Evolutionary conservation across 1,140 invertebrate genomes (phyloP).

Genomic region (Drosophila albomicans): DNA sequence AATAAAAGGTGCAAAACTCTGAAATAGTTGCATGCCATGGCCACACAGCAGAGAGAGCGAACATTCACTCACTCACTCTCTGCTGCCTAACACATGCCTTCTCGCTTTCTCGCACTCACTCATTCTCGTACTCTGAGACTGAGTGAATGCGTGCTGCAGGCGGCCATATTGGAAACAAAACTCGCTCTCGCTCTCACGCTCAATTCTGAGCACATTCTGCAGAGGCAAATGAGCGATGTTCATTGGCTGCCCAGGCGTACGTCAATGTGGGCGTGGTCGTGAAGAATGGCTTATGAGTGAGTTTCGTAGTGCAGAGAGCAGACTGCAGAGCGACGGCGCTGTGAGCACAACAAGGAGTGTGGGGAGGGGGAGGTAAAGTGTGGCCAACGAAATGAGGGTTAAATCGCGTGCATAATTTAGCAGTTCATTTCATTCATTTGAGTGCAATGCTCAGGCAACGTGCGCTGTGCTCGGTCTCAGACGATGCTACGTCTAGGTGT

Average conservation of each 20-base stretch:
- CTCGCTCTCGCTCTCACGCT: conserved; percentile 8
- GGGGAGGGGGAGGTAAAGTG: conserved; percentile 34
- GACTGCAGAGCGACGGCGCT: conserved; percentile 29
- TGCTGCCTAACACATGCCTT: neutral
- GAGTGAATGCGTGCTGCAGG: conserved; percentile 47
- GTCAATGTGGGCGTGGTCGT: conserved; percentile 54
- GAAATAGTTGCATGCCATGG: conserved; percentile 52
- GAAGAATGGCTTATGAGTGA: conserved; percentile 17
- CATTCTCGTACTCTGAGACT: neutral
- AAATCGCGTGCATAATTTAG: conserved; percentile 84
- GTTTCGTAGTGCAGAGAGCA: conserved; percentile 28
- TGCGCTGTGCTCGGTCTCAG: conserved; percentile 40
- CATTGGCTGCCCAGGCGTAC: conserved; percentile 57
- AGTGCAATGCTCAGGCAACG: conserved; percentile 75
- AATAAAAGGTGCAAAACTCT: conserved; percentile 82
- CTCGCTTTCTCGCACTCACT: conserved; percentile 17
- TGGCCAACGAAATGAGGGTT: conserved; percentile 77
- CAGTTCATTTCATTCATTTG: conserved; percentile 84
- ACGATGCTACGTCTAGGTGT: conserved; percentile 18
- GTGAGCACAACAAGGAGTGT: conserved; percentile 23
- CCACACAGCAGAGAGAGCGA: conserved; percentile 8
- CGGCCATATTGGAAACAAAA: conserved; percentile 78
- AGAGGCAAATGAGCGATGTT: conserved; percentile 19
- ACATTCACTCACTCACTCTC: conserved; percentile 14
- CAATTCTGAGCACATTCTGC: conserved; percentile 25